Evolutionary conservation across 2,113 vertebrate genomes (phyloP), one percentile per base, ranked within the genome.

Genomic region (Bufo gargarizans): DNA sequence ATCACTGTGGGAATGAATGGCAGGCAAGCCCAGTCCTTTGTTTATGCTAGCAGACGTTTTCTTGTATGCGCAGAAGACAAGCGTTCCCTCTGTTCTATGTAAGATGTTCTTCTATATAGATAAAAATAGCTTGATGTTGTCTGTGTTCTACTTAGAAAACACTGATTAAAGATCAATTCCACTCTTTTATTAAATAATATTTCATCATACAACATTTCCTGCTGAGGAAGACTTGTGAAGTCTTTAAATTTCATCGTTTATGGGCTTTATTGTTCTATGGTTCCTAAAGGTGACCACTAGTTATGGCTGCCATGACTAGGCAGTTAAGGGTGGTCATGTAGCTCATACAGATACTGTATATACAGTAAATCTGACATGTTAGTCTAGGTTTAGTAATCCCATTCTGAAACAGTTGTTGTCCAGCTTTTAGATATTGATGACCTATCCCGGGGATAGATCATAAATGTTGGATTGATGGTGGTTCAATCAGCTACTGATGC

Each of bases 41-140:
- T 92, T 91, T 93, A 89, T 56, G 71, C 61, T 85, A 90, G 58
- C 86, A 8, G 82, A 91, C 90, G 89, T 80, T 91, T 88, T 78
- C 90, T 86, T 71, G 90, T 91, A 59, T 80, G 50, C 19, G 16
- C 16, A 80, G 89, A 71, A 81, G 89, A 90, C 4, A 16, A 83
- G 1, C 12, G 71, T 13, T 83, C 7, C 86, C 4, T 0, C 20
- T 61, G 17, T 11, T 11, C 8, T 1, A 63, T 10, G 0, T 87
- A 22, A 33, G 49, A 55, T 8, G 49, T 82, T 8, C 45, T 83
- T 69, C 12, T 82, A 61, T 22, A 87, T 8, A 50, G 86, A 76
- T 50, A 78, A 5, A 72, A 49, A 88, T 71, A 82, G 22, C 20
- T 76, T 55, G 11, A n/a, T 78, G 20, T 55, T 78, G 12, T 55